Percentiles rank a stretch among this genome's conserved stretches.
phyloP scores from a whole-genome alignment of 2,113 vertebrate species.

The Pituophis catenifer region DNA sequence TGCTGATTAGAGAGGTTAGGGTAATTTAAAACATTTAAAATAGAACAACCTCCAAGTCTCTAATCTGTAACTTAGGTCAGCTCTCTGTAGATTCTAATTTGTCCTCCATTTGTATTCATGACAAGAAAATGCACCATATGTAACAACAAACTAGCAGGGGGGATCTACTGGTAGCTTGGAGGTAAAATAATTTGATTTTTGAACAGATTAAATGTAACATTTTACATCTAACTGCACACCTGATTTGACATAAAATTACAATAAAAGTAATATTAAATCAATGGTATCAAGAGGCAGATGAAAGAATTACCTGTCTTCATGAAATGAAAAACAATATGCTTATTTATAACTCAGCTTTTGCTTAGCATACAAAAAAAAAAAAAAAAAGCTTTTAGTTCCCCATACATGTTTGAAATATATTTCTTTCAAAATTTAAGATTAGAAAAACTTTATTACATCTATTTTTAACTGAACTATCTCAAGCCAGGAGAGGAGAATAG shows the following conservation, averaged over 20 bases:
- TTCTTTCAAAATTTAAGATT: not conserved
- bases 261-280: conserved; percentile 65
- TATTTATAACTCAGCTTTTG: conserved; percentile 6
- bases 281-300: conserved; percentile 23
- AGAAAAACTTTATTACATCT: not conserved
- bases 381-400: conserved; percentile 5
- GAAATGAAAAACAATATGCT: conserved; percentile 27
- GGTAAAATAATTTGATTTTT: conserved; percentile 98
- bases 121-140: conserved; percentile 92
- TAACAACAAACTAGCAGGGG: conserved; percentile 87
- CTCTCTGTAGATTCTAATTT: conserved; percentile 98
- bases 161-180: conserved; percentile 82
- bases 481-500: not conserved
- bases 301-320: conserved; percentile 26
- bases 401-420: not conserved
- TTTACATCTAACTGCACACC: conserved; percentile 84
- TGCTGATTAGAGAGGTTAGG: conserved; percentile 76
- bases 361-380: not conserved
- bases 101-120: conserved; percentile 98
- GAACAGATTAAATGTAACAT: conserved; percentile 91
- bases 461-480: not conserved
- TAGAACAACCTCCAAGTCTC: conserved; percentile 79
- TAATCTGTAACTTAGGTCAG: conserved; percentile 91
- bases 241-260: conserved; percentile 73
- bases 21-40: conserved; percentile 96